Percentiles rank a stretch among this genome's conserved stretches.
Conservation (phyloP, 1,140 invertebrate species). For the Pachyrhynchus sulphureomaculatus region DNA sequence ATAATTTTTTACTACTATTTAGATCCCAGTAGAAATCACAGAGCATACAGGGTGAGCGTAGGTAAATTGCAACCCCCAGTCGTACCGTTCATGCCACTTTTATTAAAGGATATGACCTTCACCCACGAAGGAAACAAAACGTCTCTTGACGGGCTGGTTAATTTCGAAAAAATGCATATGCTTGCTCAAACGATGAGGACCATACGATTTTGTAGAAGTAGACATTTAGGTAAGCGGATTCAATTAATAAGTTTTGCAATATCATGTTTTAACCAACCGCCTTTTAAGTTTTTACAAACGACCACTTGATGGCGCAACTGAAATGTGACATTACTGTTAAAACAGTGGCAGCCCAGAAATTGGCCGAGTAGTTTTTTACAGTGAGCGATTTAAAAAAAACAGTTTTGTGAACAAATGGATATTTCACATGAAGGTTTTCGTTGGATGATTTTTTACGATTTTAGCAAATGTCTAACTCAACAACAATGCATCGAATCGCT, state of each 20-base stretch:
- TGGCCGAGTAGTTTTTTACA: too few relatives aligned
- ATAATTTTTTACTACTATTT: neutral
- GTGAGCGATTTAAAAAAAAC: too few relatives aligned
- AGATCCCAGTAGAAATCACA: slow-evolving; percentile 84
- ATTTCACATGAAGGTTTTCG: too few relatives aligned
- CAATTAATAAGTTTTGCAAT: neutral
- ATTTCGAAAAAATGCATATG: slow-evolving; percentile 94
- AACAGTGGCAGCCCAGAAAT: too few relatives aligned
- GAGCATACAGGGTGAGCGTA: slow-evolving; percentile 73
- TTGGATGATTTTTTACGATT: too few relatives aligned
- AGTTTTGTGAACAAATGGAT: too few relatives aligned
- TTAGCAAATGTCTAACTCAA: too few relatives aligned
- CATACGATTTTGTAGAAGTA: slow-evolving; percentile 71
- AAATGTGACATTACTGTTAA: too few relatives aligned
- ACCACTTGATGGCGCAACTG: too few relatives aligned
- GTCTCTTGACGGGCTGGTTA: slow-evolving; percentile 77
- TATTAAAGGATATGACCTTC: slow-evolving; percentile 88
- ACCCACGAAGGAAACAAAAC: slow-evolving; percentile 91
- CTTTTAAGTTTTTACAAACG: too few relatives aligned
- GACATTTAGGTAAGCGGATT: slow-evolving; percentile 63
- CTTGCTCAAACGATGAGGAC: slow-evolving; percentile 79
- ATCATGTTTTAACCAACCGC: too few relatives aligned
- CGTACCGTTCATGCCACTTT: slow-evolving; percentile 83
- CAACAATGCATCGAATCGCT: too few relatives aligned
- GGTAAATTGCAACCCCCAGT: slow-evolving; percentile 78